These are phyloP conservation scores for Agonum fuliginosum DNA, from an alignment of 2,888 invertebrate species.

Conservation along the genomic window DNA sequence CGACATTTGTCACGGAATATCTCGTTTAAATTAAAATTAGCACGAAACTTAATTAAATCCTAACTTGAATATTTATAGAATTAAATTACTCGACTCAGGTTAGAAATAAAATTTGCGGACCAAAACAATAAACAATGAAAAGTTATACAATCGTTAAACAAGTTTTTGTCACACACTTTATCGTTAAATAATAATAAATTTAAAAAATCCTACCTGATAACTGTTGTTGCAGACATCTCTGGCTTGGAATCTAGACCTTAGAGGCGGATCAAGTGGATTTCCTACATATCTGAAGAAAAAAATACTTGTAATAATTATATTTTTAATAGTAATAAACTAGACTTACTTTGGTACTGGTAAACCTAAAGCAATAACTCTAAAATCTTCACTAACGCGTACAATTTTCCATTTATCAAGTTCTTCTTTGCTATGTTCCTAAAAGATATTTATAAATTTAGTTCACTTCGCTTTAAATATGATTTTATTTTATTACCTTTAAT, in stretches of 20 bases:
- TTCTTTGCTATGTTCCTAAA: conserved; percentile 84
- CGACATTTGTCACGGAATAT: conserved; percentile 33
- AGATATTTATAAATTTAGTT: conserved; percentile 60
- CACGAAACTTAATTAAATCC: conserved; percentile 40
- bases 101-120: conserved; percentile 6
- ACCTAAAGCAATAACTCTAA: conserved; percentile 94
- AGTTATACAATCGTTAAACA: conserved; percentile 6
- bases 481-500: conserved; percentile 78
- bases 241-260: conserved; percentile 96
- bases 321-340: conserved; percentile 13
- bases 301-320: conserved; percentile 64
- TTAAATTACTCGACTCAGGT: conserved; percentile 19
- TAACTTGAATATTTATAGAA: conserved; percentile 35
- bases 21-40: conserved; percentile 51
- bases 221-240: conserved; percentile 83
- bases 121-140: no score
- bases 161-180: background rate
- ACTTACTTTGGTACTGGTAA: conserved; percentile 84
- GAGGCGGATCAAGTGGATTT: conserved; percentile 95
- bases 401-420: conserved; percentile 91
- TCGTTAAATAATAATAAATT: background rate
- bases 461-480: conserved; percentile 1
- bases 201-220: conserved; percentile 77
- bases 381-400: conserved; percentile 94
- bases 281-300: conserved; percentile 81